Conservation (phyloP, 2,797 vertebrate genomes). For the Spea hammondii region DNA sequence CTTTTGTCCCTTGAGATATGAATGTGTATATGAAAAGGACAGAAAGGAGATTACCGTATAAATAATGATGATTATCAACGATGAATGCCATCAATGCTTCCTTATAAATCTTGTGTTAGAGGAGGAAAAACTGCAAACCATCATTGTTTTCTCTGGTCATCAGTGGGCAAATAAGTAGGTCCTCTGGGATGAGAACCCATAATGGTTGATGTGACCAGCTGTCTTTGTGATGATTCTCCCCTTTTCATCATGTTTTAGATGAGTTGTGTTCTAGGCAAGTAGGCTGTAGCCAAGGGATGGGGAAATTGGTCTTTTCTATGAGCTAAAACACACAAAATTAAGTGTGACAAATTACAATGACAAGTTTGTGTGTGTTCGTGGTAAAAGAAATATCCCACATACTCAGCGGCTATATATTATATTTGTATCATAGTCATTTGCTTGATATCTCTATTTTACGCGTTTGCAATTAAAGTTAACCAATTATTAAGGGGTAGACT, state of each 20-base stretch:
- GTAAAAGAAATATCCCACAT: conserved; percentile 26
- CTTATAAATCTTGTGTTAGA: conserved; percentile 45
- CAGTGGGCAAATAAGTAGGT: conserved; percentile 34
- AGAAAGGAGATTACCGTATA: conserved; percentile 50
- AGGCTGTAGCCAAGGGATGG: conserved; percentile 60
- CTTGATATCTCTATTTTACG: too few species aligned
- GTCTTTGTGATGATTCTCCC: conserved; percentile 62
- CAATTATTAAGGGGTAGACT: too few species aligned
- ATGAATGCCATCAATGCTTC: conserved; percentile 32
- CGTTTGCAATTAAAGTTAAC: too few species aligned
- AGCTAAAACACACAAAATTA: conserved; percentile 56
- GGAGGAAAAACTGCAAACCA: conserved; percentile 26
- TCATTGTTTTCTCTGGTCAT: conserved; percentile 48
- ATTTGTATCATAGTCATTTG: background rate
- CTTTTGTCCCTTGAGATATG: conserved; percentile 45
- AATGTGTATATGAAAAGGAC: conserved; percentile 49
- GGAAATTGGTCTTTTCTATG: conserved; percentile 65
- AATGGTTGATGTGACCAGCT: conserved; percentile 59
- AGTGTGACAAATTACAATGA: conserved; percentile 47
- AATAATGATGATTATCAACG: conserved; percentile 52
- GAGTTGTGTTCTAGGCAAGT: conserved; percentile 62
- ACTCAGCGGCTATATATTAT: too few species aligned
- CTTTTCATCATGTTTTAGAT: conserved; percentile 69
- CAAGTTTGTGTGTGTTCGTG: conserved; percentile 32
- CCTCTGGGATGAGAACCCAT: conserved; percentile 49